Conservation (phyloP, 2,113 vertebrate species). For the Notothenia rossii region DNA sequence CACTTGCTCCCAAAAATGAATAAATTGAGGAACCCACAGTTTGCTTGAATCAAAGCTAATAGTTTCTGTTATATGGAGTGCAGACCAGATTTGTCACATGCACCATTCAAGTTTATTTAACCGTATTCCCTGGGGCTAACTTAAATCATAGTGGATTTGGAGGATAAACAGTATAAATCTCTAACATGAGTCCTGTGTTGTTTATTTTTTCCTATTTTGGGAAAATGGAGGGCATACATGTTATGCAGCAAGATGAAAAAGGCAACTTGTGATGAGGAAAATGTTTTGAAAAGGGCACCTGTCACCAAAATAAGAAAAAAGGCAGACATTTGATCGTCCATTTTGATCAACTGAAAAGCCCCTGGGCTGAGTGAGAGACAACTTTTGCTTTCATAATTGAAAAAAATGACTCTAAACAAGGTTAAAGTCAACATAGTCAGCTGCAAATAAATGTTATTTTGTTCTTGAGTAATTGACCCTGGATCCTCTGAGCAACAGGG, state of each 20-base stretch:
- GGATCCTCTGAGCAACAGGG: not conserved
- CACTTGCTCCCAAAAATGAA: not conserved
- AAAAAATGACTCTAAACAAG: not conserved
- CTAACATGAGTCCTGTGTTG: not conserved
- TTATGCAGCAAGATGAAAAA: not conserved
- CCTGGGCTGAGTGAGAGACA: not conserved
- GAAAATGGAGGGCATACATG: no score
- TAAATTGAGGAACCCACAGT: not conserved
- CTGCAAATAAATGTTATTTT: not conserved
- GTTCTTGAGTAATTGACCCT: not conserved
- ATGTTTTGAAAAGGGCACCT: not conserved
- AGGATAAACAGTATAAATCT: not conserved
- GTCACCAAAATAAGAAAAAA: not conserved
- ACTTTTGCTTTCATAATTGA: not conserved
- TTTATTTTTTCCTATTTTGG: not conserved
- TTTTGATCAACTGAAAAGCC: constrained; percentile 1
- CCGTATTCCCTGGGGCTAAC: not conserved
- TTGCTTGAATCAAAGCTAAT: not conserved
- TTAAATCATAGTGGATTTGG: not conserved
- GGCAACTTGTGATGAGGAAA: not conserved
- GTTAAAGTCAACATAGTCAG: not conserved
- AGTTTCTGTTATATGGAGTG: not conserved
- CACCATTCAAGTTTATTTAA: not conserved
- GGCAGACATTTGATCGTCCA: not conserved
- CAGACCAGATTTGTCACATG: not conserved